A percentile compares a stretch with the other conserved stretches of the same genome.
These are phyloP conservation scores for Phacellophora camtschatica DNA, from an alignment of 30 jellyfish, hydroid and myxozoan genomes.

Conservation along the genomic window DNA sequence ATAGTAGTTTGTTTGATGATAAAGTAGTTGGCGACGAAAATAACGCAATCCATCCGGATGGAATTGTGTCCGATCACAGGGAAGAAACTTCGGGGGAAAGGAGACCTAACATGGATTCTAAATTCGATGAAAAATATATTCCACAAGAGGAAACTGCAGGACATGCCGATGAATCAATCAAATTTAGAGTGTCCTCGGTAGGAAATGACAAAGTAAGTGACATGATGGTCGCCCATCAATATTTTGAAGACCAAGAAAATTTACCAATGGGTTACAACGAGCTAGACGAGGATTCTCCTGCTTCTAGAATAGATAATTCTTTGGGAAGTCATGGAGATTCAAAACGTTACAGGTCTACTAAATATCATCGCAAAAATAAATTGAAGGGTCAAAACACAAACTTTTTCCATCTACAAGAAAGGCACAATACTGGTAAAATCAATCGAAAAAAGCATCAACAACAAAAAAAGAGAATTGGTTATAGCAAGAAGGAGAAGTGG, in stretches of 20 bases:
- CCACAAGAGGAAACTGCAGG: slow-evolving; percentile 53
- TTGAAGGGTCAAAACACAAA: neutral
- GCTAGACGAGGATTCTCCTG: neutral
- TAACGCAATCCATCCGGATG: slow-evolving; percentile 32
- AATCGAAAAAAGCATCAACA: neutral
- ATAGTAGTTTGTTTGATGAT: slow-evolving; percentile 62
- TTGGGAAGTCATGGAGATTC: neutral
- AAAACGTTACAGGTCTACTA: neutral
- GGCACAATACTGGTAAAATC: neutral
- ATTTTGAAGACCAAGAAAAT: slow-evolving; percentile 43
- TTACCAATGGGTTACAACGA: neutral
- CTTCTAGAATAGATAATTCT: no score
- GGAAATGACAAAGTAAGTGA: slow-evolving; percentile 56
- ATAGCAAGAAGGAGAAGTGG: neutral
- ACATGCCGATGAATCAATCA: slow-evolving; percentile 48
- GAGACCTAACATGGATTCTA: neutral
- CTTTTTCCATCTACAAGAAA: neutral
- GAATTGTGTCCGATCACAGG: neutral
- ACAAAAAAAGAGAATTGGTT: neutral
- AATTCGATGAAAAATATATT: neutral
- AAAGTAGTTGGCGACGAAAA: slow-evolving; percentile 46
- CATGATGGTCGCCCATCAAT: slow-evolving; percentile 61
- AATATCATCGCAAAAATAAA: neutral
- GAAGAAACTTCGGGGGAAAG: neutral
- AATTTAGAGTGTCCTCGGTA: slow-evolving; percentile 41